Conservation (phyloP, 2,113 vertebrate species). For the Thalassarche chlororhynchos region DNA sequence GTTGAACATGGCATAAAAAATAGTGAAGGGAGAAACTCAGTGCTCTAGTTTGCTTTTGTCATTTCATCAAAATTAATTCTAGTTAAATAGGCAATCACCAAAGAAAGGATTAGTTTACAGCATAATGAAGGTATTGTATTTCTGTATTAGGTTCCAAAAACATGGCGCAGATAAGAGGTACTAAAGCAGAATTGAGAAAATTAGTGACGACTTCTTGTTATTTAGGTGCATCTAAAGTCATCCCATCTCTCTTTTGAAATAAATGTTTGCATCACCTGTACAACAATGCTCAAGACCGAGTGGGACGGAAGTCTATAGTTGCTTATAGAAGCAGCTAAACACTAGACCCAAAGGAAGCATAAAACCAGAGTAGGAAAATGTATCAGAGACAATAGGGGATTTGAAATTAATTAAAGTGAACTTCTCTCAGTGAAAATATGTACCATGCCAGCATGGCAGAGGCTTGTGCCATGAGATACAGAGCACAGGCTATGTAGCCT, state of each 20-base stretch:
- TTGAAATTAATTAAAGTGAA: background rate
- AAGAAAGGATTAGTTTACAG: background rate
- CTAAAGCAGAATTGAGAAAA: background rate
- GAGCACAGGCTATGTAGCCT: background rate
- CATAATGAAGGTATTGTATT: background rate
- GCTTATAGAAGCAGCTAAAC: background rate
- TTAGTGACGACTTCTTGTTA: background rate
- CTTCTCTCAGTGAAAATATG: background rate
- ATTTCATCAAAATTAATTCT: background rate
- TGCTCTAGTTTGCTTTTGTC: background rate
- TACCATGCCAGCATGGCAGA: background rate
- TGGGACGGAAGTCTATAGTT: background rate
- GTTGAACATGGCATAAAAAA: background rate
- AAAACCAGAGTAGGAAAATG: background rate
- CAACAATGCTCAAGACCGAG: background rate
- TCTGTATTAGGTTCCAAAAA: background rate
- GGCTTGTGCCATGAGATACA: background rate
- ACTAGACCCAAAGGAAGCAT: background rate
- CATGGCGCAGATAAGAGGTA: background rate
- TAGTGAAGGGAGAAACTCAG: background rate
- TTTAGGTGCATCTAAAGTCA: background rate
- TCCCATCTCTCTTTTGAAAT: background rate
- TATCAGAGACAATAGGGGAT: background rate
- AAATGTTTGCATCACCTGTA: background rate
- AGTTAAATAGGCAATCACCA: background rate